Percentiles rank a stretch among this genome's conserved stretches.
Conservation (phyloP, 2,888 invertebrate genomes). For the Malthinus flaveolus region DNA sequence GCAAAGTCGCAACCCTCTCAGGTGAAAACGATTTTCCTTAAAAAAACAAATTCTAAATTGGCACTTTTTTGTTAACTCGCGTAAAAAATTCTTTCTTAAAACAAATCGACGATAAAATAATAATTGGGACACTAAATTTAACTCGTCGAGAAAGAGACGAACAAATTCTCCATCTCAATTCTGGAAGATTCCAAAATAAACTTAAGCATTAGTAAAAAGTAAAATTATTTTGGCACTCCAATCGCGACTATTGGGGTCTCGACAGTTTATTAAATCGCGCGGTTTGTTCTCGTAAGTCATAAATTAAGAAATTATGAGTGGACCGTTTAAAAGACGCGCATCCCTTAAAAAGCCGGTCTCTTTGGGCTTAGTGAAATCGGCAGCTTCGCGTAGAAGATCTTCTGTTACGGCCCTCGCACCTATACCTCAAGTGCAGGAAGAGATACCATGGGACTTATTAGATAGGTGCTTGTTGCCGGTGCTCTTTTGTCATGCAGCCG, state of each 20-base stretch:
- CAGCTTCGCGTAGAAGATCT: slow-evolving; percentile 48
- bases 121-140: slow-evolving; percentile 19
- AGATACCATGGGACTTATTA: slow-evolving; percentile 71
- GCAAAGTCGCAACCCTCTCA: too few relatives aligned
- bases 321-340: slow-evolving; percentile 52
- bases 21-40: neutral
- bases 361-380: slow-evolving; percentile 54
- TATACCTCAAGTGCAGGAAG: slow-evolving; percentile 59
- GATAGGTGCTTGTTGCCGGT: slow-evolving; percentile 77
- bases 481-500: slow-evolving; percentile 78
- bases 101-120: neutral
- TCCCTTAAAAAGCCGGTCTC: slow-evolving; percentile 50
- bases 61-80: too few relatives aligned
- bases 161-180: slow-evolving; percentile 17
- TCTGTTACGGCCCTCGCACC: slow-evolving; percentile 60
- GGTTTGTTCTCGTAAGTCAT: slow-evolving; percentile 25
- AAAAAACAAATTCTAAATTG: neutral
- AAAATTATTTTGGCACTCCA: slow-evolving; percentile 33
- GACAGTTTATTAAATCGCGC: slow-evolving; percentile 24
- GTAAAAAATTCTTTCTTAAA: neutral
- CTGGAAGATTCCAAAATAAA: slow-evolving; percentile 34
- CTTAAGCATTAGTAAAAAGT: slow-evolving; percentile 31
- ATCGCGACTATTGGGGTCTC: slow-evolving; percentile 29
- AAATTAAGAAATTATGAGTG: slow-evolving; percentile 45
- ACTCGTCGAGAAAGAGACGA: slow-evolving; percentile 28